Evolutionary conservation across 2,113 vertebrate species (phyloP), one percentile per base, ranked within the genome.

Genomic region (Cyanoliseus patagonus): DNA sequence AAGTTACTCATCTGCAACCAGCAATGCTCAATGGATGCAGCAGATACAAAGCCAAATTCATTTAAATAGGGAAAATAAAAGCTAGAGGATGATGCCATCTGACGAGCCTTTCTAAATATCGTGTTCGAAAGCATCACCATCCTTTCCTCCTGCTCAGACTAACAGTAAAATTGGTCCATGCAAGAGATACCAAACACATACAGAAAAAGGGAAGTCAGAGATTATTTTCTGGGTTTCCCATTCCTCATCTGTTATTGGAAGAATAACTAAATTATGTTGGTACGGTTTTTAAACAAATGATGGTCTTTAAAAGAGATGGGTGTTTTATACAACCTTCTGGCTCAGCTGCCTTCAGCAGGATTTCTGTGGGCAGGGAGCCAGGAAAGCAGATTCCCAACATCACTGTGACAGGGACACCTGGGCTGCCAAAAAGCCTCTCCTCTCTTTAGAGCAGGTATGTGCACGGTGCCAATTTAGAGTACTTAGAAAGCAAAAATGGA

Each of bases 271-370:
- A 91, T 73, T 37, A 59, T 83, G 94, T 91, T 3, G 10, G 51
- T 68, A 81, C 44, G 55, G 20, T 92, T 96, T 96, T 95, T 81
- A 96, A 93, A 90, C 51, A 86, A 73, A 90, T 33, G 75, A 94
- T 44, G 59, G 53, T 53, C 68, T 92, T 85, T 84, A 75, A 52
- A 86, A 77, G 46, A 79, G 82, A 68, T 73, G 44, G 88, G 74
- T 94, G 81, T 76, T 95, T 81, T 91, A 84, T 53, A 80, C 64
- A 92, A 88, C 67, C 85, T 90, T 59, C 0, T 4, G 87, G 72
- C 68, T 95, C 85, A 90, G 89, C 77, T 88, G 92, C 75, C 84
- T 80, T 69, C 81, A 89, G 69, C 86, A 95, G 76, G 79, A 89
- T 92, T 87, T 51, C 78, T 37, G 82, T 68, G 62, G 83, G 93